These are phyloP conservation scores for Trichogramma dendrolimi DNA, from an alignment of 2,888 invertebrate genomes.

Conservation along the genomic window DNA sequence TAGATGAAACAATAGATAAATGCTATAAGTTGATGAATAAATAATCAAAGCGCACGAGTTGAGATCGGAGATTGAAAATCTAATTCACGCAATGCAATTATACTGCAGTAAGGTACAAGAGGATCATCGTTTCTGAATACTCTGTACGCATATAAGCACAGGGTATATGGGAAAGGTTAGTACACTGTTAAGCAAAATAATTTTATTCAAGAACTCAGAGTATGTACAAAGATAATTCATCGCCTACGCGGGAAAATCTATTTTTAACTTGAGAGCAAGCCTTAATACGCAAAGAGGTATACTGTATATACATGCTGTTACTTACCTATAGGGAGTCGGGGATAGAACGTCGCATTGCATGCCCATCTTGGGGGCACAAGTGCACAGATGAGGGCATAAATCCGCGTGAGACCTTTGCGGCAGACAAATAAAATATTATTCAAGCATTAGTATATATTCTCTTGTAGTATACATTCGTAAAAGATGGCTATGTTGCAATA, in stretches of 20 bases:
- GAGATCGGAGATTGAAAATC: no score
- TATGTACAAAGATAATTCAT: background rate
- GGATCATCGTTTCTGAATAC: background rate
- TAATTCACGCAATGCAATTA: no score
- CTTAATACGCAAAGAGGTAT: slow-evolving; percentile 11
- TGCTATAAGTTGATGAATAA: no score
- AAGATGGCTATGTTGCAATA: slow-evolving; percentile 26
- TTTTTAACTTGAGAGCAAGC: slow-evolving; percentile 12
- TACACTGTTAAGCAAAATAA: slow-evolving; percentile 20
- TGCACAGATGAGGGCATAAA: slow-evolving; percentile 31
- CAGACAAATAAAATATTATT: background rate
- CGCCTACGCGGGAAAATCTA: background rate
- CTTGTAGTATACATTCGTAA: slow-evolving; percentile 33
- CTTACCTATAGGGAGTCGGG: no score
- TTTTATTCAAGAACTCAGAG: slow-evolving; percentile 7
- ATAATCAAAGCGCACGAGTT: no score
- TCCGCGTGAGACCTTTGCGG: slow-evolving; percentile 23
- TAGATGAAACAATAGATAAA: no score
- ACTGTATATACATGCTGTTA: background rate
- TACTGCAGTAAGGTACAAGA: no score
- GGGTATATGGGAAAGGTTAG: background rate
- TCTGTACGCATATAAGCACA: background rate
- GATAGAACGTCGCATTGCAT: background rate
- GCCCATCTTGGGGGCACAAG: background rate
- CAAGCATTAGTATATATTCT: no score